Percentiles rank a stretch among this genome's conserved stretches.
Conservation (phyloP, 2,797 vertebrate species). For the Uromys caudimaculatus region DNA sequence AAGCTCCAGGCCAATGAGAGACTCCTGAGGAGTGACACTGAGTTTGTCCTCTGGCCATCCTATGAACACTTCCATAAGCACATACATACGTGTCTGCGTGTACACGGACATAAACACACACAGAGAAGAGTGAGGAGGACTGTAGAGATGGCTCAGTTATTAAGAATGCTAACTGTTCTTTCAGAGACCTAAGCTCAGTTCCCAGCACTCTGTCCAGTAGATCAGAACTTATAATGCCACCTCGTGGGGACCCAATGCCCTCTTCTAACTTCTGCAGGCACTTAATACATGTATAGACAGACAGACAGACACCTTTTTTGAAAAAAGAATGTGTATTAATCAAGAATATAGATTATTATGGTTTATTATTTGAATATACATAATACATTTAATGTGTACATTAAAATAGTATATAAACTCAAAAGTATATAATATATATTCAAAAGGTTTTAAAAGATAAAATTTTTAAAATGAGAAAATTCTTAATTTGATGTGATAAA, state of each 20-base stretch:
- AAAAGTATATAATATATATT: not conserved
- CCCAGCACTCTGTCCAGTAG: not conserved
- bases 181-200: not conserved
- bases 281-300: not conserved
- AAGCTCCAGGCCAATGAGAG: not conserved
- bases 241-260: not conserved
- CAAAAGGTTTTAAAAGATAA: not conserved
- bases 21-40: not conserved
- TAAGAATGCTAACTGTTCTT: not conserved
- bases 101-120: not conserved
- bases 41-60: not conserved
- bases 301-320: not conserved
- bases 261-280: not conserved
- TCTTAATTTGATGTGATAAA: not conserved
- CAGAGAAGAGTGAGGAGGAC: not conserved
- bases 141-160: not conserved
- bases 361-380: not conserved
- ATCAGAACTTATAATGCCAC: not conserved
- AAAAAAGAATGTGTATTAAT: not conserved
- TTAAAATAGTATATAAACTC: too few relatives aligned
- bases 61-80: not conserved
- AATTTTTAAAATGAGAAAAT: not conserved
- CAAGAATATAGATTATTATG: not conserved
- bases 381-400: not conserved
- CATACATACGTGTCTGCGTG: not conserved